Evolutionary conservation across 2,113 vertebrate species (phyloP), one percentile per base, ranked within the genome.

Genomic region (Hippocampus barbouri): DNA sequence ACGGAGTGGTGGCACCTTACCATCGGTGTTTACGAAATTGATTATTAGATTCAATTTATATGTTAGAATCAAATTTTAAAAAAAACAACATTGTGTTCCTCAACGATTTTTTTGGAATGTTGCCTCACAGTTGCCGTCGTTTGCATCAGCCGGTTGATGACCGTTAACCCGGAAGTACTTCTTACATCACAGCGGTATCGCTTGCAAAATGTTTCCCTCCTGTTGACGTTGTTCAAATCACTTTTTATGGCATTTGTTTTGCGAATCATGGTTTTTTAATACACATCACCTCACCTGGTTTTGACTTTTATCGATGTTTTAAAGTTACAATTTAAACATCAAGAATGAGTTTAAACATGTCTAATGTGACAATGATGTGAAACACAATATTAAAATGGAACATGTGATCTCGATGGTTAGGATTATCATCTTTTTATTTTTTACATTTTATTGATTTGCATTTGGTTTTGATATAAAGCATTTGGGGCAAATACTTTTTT

Each of bases 81-180:
- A 34, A 34, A 34, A 34, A 5, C 30, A 34, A 34, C 5, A 38
- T 38, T 45, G 7, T 45, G 14, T 45, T 45, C 43, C 3, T 14
- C 15, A 4, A 45, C 12, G 43, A 21, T 38, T 16, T 27, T 5
- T 5, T 12, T 12, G n/a, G n/a, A 43, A 14, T 21, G 38, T 62
- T 38, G 65, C 16, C 23, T 54, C 30, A 21, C 66, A 0, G 11
- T 57, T 69, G 34, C 67, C 21, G 34, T 9, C 34, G 67, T 69
- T 69, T 69, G 67, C 67, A 41, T 69, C 67, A 69, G 67, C 49
- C 66, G 11, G 49, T 38, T 2, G 5, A 3, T 68, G 51, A 54
- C 15, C 8, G 2, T 21, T 10, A 18, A 68, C 68, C 68, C 53
- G 68, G 68, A 69, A 56, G 53, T 69, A 23, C 49, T 41, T 57